A percentile compares a stretch with the other conserved stretches of the same genome.
Conservation (phyloP, 2,888 invertebrate genomes). For the Nemotelus nigrinus region DNA sequence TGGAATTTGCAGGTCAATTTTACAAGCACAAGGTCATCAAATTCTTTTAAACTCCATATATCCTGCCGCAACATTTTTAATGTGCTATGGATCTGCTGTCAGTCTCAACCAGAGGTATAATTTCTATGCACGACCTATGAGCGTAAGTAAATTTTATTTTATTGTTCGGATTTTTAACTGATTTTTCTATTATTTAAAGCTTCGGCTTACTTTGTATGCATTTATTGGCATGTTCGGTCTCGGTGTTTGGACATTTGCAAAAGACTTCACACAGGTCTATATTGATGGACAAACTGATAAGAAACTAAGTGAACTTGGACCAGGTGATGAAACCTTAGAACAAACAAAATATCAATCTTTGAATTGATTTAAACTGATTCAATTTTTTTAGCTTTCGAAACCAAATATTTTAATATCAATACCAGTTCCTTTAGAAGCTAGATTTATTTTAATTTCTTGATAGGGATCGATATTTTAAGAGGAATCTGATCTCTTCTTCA, state of each 20-base stretch:
- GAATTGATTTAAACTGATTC: too few species aligned
- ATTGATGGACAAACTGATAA: constrained; percentile 74
- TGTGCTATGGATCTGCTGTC: constrained; percentile 68
- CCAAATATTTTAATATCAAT: too few species aligned
- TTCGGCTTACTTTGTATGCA: constrained; percentile 67
- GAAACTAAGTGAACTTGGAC: constrained; percentile 69
- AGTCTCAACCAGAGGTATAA: constrained; percentile 68
- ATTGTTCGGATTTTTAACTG: neutral
- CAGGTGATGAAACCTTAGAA: constrained; percentile 53
- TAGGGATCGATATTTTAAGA: too few species aligned
- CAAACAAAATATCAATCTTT: too few species aligned
- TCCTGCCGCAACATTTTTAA: constrained; percentile 66
- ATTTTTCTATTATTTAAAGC: constrained; percentile 50
- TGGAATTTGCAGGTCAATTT: constrained; percentile 80
- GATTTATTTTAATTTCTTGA: neutral
- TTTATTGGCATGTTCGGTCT: constrained; percentile 69
- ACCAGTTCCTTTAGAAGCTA: too few species aligned
- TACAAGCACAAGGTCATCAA: constrained; percentile 71
- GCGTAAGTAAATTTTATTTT: constrained; percentile 54
- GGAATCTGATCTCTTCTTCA: too few species aligned
- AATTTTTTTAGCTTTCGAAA: too few species aligned
- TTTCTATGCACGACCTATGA: constrained; percentile 68
- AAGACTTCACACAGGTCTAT: constrained; percentile 72
- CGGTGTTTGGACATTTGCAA: constrained; percentile 72
- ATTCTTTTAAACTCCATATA: constrained; percentile 69